A percentile compares a stretch with the other conserved stretches of the same genome.
Evolutionary conservation across 2,888 invertebrate species (phyloP).

Genomic region (Tinea semifulvella): DNA sequence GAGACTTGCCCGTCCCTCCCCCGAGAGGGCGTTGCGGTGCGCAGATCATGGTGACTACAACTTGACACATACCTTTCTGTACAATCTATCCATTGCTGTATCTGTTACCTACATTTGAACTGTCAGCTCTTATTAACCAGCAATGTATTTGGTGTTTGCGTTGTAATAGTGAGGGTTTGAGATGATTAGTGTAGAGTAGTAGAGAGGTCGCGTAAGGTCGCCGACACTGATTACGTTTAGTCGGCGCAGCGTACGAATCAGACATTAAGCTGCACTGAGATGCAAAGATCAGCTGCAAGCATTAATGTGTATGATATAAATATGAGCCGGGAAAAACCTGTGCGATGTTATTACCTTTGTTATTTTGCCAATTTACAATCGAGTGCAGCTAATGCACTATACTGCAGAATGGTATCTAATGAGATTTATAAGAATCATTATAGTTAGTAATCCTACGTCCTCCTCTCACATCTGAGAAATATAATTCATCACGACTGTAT

Average conservation of each 20-base stretch:
- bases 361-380: no score
- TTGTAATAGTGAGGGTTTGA: background rate
- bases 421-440: no score
- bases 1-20: conserved; percentile 29
- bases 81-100: conserved; percentile 32
- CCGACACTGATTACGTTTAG: conserved; percentile 8
- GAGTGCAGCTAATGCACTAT: no score
- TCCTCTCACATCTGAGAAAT: no score
- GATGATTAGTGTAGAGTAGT: background rate
- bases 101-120: conserved; percentile 9
- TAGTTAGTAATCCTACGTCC: no score
- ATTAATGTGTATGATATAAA: background rate
- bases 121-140: background rate
- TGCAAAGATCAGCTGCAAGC: conserved; percentile 5
- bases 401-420: no score
- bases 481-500: no score
- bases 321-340: no score
- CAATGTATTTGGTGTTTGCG: background rate
- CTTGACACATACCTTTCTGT: background rate
- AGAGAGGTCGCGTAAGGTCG: background rate
- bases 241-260: background rate
- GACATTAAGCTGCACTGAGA: background rate
- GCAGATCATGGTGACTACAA: conserved; percentile 16
- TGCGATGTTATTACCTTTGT: no score
- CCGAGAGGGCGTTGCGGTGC: conserved; percentile 44